Conservation (phyloP, 2,888 invertebrate genomes). For the Machimus atricapillus region DNA sequence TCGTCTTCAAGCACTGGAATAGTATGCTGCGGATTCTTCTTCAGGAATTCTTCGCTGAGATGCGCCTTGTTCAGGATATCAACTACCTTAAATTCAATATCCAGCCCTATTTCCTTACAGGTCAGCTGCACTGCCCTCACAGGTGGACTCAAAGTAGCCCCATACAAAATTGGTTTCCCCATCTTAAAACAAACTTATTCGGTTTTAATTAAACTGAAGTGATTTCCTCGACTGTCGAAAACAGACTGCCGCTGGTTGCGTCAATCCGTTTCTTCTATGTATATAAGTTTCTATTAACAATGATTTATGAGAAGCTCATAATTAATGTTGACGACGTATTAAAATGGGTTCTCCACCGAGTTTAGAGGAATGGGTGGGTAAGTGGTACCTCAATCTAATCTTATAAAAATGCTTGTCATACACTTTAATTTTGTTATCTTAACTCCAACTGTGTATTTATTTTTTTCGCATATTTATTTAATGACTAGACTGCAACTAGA, state of each 20-base stretch:
- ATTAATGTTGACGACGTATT: no score
- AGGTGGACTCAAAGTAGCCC: conserved; percentile 48
- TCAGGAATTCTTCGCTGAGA: conserved; percentile 56
- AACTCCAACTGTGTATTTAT: background rate
- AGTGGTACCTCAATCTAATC: background rate
- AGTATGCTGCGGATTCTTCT: conserved; percentile 65
- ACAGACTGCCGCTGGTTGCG: background rate
- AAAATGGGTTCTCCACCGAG: no score
- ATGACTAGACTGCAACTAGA: background rate
- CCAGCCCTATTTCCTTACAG: conserved; percentile 52
- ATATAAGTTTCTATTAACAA: background rate
- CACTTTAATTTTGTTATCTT: background rate
- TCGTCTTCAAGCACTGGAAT: conserved; percentile 56
- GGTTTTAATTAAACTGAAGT: background rate
- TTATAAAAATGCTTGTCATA: background rate
- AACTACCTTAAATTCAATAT: conserved; percentile 49
- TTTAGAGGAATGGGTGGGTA: no score
- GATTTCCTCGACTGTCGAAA: background rate
- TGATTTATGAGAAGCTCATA: background rate
- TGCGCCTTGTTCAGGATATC: conserved; percentile 57
- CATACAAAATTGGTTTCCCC: conserved; percentile 55
- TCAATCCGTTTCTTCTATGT: background rate
- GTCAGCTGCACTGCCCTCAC: conserved; percentile 54
- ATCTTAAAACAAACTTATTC: conserved; percentile 45
- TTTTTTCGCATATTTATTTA: background rate